Conservation (phyloP, 2,888 invertebrate genomes). For the Parnassius apollo region DNA sequence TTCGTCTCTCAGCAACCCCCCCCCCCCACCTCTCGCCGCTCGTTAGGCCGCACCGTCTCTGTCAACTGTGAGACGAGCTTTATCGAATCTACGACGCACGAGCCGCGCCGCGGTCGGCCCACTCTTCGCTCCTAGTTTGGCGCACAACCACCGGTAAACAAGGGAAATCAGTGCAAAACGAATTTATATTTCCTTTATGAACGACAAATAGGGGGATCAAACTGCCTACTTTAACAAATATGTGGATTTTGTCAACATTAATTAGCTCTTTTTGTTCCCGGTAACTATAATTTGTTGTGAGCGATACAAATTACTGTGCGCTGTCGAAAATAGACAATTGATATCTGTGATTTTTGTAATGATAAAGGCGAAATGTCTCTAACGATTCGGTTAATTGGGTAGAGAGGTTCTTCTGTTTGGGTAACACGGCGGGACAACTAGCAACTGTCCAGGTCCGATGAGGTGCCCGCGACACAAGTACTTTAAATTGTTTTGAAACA, state of each 20-base stretch:
- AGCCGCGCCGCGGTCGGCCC: constrained; percentile 74
- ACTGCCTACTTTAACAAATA: constrained; percentile 12
- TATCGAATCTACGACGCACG: constrained; percentile 81
- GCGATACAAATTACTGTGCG: constrained; percentile 11
- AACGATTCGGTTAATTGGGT: constrained; percentile 58
- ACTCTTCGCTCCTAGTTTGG: constrained; percentile 72
- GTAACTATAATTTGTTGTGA: constrained; percentile 1
- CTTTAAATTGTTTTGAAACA: constrained; percentile 2
- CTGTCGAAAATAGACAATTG: constrained; percentile 25
- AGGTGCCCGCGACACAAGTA: constrained; percentile 12
- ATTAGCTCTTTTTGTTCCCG: constrained; percentile 10
- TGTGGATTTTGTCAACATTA: constrained; percentile 30
- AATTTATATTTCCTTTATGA: constrained; percentile 60
- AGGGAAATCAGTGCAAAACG: constrained; percentile 75
- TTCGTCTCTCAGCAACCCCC: constrained; percentile 43
- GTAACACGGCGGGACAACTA: constrained; percentile 53
- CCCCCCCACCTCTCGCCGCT: constrained; percentile 44
- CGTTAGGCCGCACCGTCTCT: constrained; percentile 78
- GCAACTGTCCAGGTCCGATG: constrained; percentile 64
- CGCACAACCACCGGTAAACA: constrained; percentile 76
- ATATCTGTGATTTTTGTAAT: constrained; percentile 26
- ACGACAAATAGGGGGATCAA: constrained; percentile 53
- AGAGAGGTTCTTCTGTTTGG: constrained; percentile 64
- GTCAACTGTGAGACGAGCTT: constrained; percentile 79
- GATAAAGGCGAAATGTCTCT: constrained; percentile 33